Percentiles rank a stretch among this genome's conserved stretches.
These are phyloP conservation scores for Holotrichia oblita DNA, from an alignment of 1,140 invertebrate genomes.

Conservation along the genomic window DNA sequence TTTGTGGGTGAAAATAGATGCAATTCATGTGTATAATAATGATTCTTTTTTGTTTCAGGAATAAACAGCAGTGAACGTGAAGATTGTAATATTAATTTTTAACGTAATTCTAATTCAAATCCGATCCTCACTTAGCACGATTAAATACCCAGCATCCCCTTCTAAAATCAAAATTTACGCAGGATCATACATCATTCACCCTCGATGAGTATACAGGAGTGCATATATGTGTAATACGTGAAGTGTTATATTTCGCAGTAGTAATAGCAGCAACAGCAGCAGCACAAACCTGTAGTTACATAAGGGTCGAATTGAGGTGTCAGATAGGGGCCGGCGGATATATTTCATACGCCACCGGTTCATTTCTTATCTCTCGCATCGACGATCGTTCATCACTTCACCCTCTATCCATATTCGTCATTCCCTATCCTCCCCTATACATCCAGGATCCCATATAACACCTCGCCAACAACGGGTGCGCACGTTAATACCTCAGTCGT, in stretches of 20 bases:
- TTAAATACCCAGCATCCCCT: background rate
- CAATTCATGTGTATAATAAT: too few relatives aligned
- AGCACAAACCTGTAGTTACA: background rate
- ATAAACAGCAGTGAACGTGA: background rate
- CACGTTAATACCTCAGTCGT: background rate
- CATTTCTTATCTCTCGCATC: conserved; percentile 5
- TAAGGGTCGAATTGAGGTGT: conserved; percentile 11
- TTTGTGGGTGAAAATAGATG: too few relatives aligned
- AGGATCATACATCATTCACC: background rate
- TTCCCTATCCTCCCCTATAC: background rate
- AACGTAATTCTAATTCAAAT: background rate
- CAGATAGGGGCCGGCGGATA: conserved; percentile 4
- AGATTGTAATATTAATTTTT: background rate
- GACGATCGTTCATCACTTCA: conserved; percentile 6
- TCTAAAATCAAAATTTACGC: background rate
- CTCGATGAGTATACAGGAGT: too few relatives aligned
- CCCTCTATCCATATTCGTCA: conserved; percentile 1
- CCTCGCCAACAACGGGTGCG: background rate
- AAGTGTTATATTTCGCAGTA: background rate
- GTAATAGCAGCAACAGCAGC: background rate
- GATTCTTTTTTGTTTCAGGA: background rate
- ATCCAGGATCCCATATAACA: background rate
- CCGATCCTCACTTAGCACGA: background rate
- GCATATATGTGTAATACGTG: background rate
- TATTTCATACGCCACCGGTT: conserved; percentile 7